phyloP scores from a whole-genome alignment of 2,113 vertebrate species.

The Gobio gobio region DNA sequence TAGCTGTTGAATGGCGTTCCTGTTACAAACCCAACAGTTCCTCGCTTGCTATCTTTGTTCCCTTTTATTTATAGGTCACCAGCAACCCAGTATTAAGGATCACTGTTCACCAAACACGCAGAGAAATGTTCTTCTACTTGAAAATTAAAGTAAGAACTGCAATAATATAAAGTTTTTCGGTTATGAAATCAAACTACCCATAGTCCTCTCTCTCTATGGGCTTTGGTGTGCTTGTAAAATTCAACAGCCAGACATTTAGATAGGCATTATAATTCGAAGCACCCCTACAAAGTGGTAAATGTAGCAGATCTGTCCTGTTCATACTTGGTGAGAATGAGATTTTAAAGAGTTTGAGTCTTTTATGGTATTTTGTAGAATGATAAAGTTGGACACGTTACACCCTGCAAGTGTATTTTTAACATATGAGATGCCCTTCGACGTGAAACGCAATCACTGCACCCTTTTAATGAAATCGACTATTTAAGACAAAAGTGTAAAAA shows the following conservation, averaged over 20 bases:
- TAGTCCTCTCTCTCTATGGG: neutral
- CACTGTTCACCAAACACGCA: slow-evolving; percentile 43
- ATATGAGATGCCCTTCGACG: slow-evolving; percentile 56
- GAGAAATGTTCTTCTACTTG: slow-evolving; percentile 73
- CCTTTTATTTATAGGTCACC: slow-evolving; percentile 64
- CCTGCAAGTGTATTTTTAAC: slow-evolving; percentile 54
- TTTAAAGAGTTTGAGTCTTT: slow-evolving; percentile 55
- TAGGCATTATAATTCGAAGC: slow-evolving; percentile 30
- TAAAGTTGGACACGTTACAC: slow-evolving; percentile 42
- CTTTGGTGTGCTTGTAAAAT: slow-evolving; percentile 11
- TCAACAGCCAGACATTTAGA: neutral
- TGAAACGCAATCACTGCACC: slow-evolving; percentile 73
- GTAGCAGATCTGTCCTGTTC: slow-evolving; percentile 30
- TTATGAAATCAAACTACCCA: neutral
- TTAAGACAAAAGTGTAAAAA: slow-evolving; percentile 55
- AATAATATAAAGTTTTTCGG: slow-evolving; percentile 28
- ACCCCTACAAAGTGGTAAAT: slow-evolving; percentile 9
- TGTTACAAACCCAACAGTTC: slow-evolving; percentile 57
- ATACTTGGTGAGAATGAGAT: neutral
- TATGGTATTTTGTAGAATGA: slow-evolving; percentile 59
- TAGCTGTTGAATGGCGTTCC: slow-evolving; percentile 19
- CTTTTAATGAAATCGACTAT: slow-evolving; percentile 29
- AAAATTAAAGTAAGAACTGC: slow-evolving; percentile 58
- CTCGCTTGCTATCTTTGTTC: slow-evolving; percentile 44
- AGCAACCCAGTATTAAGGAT: slow-evolving; percentile 70